These are phyloP conservation scores for Actinia tenebrosa DNA, from an alignment of 64 coral and sea anemone genomes.

Conservation along the genomic window DNA sequence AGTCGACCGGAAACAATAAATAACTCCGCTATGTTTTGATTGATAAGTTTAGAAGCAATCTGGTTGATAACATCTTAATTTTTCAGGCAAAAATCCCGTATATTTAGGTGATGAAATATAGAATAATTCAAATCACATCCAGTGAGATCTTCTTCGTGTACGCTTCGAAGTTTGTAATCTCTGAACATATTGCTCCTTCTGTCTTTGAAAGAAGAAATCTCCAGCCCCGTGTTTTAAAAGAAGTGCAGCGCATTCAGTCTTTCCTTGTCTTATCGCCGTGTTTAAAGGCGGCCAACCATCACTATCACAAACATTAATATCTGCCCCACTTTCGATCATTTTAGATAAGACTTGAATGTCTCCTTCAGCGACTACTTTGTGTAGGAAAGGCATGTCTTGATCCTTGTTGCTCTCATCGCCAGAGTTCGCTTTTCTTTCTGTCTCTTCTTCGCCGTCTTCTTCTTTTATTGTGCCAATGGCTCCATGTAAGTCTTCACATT, in stretches of 20 bases:
- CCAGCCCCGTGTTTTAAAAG: conserved; percentile 85
- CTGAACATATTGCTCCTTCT: conserved; percentile 78
- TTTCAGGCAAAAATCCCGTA: neutral
- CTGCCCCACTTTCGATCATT: conserved; percentile 56
- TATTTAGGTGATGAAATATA: neutral
- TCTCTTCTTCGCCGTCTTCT: neutral
- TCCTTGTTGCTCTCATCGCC: conserved; percentile 22
- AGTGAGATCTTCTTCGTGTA: conserved; percentile 61
- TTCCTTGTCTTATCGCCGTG: conserved; percentile 60
- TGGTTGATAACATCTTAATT: neutral
- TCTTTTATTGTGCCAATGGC: neutral
- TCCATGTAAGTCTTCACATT: neutral
- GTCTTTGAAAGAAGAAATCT: conserved; percentile 78
- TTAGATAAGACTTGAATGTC: conserved; percentile 47
- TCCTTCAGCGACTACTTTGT: conserved; percentile 68
- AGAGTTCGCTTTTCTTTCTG: neutral
- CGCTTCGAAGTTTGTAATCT: conserved; percentile 48
- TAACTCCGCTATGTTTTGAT: neutral
- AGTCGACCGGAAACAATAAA: neutral
- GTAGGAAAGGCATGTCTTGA: conserved; percentile 30
- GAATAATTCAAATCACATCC: conserved; percentile 39
- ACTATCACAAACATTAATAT: conserved; percentile 71
- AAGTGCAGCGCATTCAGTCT: conserved; percentile 68
- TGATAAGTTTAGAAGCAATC: neutral
- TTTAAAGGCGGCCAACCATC: conserved; percentile 84